These are phyloP conservation scores for Lordiphosa clarofinis DNA, from an alignment of 1,140 invertebrate species.

Conservation along the genomic window DNA sequence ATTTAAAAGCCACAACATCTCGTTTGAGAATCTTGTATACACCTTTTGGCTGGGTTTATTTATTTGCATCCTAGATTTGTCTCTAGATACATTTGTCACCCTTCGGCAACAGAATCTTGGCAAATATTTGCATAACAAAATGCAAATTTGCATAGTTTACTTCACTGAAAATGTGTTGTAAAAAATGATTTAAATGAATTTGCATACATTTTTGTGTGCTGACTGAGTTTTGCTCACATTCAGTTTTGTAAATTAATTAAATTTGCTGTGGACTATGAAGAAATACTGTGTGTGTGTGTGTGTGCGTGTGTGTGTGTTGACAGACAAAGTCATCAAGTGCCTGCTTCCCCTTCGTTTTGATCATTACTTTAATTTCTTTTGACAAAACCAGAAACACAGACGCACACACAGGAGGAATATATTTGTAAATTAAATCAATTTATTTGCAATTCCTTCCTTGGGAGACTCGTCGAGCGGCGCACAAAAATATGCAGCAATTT, in stretches of 20 bases:
- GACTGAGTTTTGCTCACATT: background rate
- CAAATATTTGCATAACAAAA: conserved; percentile 55
- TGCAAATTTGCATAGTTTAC: conserved; percentile 55
- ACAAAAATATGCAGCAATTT: conserved; percentile 73
- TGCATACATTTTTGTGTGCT: conserved; percentile 29
- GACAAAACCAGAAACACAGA: conserved; percentile 25
- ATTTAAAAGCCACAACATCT: conserved; percentile 1
- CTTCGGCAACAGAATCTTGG: conserved; percentile 23
- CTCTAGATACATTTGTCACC: conserved; percentile 25
- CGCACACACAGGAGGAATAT: conserved; percentile 24
- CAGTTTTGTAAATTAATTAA: conserved; percentile 55
- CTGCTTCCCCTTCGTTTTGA: conserved; percentile 13
- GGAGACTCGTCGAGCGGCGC: conserved; percentile 15
- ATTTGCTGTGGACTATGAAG: conserved; percentile 39
- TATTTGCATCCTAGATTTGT: no score
- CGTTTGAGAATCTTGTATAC: background rate
- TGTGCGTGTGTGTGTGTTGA: conserved; percentile 12
- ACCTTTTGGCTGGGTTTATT: no score
- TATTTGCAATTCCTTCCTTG: conserved; percentile 57
- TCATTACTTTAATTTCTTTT: conserved; percentile 72
- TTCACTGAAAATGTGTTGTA: no score
- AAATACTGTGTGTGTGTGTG: no score
- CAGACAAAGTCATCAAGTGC: conserved; percentile 44
- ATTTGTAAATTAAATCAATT: conserved; percentile 71
- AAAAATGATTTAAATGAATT: conserved; percentile 57